Conservation (phyloP, 2,113 vertebrate genomes). For the Tenrec ecaudatus region DNA sequence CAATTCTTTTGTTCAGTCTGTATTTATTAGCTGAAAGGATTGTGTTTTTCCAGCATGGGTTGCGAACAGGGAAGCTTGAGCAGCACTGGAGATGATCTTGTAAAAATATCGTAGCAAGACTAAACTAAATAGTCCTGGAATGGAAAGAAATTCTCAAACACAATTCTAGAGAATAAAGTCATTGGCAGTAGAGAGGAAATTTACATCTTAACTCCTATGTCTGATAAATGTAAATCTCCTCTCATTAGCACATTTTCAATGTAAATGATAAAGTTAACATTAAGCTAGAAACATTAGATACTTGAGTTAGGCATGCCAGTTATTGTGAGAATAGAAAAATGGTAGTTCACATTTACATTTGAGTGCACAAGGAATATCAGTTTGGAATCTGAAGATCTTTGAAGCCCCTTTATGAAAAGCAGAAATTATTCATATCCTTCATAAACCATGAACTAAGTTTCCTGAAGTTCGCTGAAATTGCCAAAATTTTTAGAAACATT, state of each 20-base stretch:
- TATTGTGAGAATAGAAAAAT: slow-evolving; percentile 29
- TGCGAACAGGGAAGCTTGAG: not conserved
- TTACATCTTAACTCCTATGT: slow-evolving; percentile 25
- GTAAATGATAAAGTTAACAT: slow-evolving; percentile 47
- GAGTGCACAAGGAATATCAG: not conserved
- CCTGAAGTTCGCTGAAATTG: not conserved
- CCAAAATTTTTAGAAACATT: too few relatives aligned
- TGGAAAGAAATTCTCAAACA: not conserved
- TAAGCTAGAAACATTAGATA: slow-evolving; percentile 60
- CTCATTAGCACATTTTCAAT: slow-evolving; percentile 24
- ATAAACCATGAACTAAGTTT: slow-evolving; percentile 25
- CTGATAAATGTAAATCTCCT: slow-evolving; percentile 49
- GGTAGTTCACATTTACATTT: not conserved
- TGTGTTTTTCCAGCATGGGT: not conserved
- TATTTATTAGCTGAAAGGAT: not conserved
- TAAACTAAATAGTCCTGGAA: not conserved
- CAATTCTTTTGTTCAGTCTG: not conserved
- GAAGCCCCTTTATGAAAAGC: not conserved
- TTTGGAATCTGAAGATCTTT: slow-evolving; percentile 47
- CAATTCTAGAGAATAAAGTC: not conserved
- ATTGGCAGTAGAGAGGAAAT: not conserved
- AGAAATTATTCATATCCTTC: not conserved
- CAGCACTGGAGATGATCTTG: not conserved
- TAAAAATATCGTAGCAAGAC: not conserved
- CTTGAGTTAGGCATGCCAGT: slow-evolving; percentile 38